Percentiles rank a stretch among this genome's conserved stretches.
These are phyloP conservation scores for Andricus quercusramuli DNA, from an alignment of 2,888 invertebrate species.

Conservation along the genomic window DNA sequence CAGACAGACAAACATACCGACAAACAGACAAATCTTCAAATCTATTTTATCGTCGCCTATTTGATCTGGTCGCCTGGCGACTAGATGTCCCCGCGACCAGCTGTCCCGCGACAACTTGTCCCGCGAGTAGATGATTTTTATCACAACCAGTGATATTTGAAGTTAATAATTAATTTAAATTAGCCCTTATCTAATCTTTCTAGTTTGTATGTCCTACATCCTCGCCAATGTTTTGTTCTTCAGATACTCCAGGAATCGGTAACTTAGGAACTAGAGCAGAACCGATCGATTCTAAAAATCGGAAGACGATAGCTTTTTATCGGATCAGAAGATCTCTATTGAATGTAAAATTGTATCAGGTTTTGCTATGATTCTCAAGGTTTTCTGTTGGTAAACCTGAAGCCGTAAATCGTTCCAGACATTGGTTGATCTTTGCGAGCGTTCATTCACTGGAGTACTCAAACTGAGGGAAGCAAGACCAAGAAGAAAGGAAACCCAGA, in stretches of 20 bases:
- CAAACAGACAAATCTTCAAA: too few relatives aligned
- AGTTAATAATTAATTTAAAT: background rate
- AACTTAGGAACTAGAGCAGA: slow-evolving; percentile 9
- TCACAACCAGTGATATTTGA: too few relatives aligned
- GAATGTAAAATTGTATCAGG: slow-evolving; percentile 7
- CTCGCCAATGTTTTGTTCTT: background rate
- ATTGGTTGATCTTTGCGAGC: slow-evolving; percentile 7
- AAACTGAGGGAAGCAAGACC: background rate
- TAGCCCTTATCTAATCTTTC: too few relatives aligned
- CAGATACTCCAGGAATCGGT: background rate
- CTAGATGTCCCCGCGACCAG: too few relatives aligned
- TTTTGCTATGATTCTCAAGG: slow-evolving; percentile 11
- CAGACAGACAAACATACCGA: too few relatives aligned
- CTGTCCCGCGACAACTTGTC: too few relatives aligned
- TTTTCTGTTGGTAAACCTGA: background rate
- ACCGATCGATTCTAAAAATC: slow-evolving; percentile 11
- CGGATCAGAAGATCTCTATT: slow-evolving; percentile 7
- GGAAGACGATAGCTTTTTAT: slow-evolving; percentile 28
- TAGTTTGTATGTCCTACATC: background rate
- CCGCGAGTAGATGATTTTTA: too few relatives aligned
- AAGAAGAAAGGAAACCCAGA: too few relatives aligned
- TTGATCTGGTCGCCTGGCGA: too few relatives aligned
- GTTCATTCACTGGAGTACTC: slow-evolving; percentile 20
- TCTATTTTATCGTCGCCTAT: too few relatives aligned
- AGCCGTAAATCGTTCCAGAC: slow-evolving; percentile 14